Base-by-base conservation (phyloP, 2,888 invertebrate species). In the Melanostoma scalare region DNA sequence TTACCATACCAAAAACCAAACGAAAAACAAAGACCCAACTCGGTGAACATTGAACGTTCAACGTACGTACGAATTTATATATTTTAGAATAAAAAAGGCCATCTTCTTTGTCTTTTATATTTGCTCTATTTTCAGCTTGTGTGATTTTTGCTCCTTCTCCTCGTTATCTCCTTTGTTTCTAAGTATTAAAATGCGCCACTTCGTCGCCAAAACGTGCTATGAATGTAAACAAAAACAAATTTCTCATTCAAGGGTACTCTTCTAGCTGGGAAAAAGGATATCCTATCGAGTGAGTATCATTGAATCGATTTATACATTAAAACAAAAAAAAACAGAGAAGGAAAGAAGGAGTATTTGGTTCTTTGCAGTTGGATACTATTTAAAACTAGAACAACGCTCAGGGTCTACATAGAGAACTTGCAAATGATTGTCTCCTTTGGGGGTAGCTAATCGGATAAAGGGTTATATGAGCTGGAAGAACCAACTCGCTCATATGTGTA, bases 141-240 rank as follows among this genome's bases (percentile, higher is more conserved):
- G 63, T 60, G 71, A 76, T 76, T 81, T 72, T 72, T 60, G 52
- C 60, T 55, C 48, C 52, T 72, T 48, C 36, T 30, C 20, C 52
- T 58, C 56, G 77, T 42, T 63, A 72, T 65, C 8, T 35, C 44
- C 52, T 68, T 73, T 71, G 71, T 55, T 67, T 61, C 46, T 38
- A 33, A 73, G 73, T 73, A 73, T 50, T 75, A 71, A 71, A 76
- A 75, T 63, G 76, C 81, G 81, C 55, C 82, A 78, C 61, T 68
- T 50, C 36, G 77, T 77, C 82, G 82, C 82, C 78, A 68, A 63
- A 73, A 77, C 82, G 78, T 78, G 82, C 68, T 58, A 52, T 69
- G 82, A 82, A 72, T 78, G 82, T 82, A 82, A 82, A 82, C 82
- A 82, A 82, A 82, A 78, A 78, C 71, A 81, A 72, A 71, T 60